phyloP scores from a whole-genome alignment of 2,888 invertebrate genomes.

The Xanthia togata region DNA sequence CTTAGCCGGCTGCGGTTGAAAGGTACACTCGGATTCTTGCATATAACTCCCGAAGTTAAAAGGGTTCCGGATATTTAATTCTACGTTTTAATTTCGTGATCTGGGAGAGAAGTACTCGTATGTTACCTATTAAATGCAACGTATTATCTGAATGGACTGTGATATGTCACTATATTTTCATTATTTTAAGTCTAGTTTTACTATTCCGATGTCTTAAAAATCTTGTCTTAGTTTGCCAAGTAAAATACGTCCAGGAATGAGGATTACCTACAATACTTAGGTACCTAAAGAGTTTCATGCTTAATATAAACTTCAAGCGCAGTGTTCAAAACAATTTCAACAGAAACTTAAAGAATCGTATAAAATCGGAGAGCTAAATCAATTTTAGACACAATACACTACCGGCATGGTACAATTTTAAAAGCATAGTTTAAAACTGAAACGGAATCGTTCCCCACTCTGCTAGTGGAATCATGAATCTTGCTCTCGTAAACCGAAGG shows the following conservation, averaged over 20 bases:
- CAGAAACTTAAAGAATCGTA: conserved; percentile 23
- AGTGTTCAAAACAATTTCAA: conserved; percentile 26
- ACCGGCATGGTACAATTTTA: conserved; percentile 61
- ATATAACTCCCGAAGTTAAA: conserved; percentile 56
- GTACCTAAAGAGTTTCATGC: neutral
- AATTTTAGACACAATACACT: conserved; percentile 57
- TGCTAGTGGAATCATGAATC: conserved; percentile 79
- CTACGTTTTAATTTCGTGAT: conserved; percentile 38
- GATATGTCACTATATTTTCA: neutral
- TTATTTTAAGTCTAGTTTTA: neutral
- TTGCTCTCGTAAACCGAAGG: conserved; percentile 84
- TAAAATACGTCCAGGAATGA: neutral
- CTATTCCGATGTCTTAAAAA: neutral
- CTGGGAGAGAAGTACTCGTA: conserved; percentile 18
- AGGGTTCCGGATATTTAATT: conserved; percentile 51
- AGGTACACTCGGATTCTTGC: conserved; percentile 61
- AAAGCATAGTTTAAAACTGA: conserved; percentile 71
- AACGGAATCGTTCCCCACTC: conserved; percentile 64
- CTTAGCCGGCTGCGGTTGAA: conserved; percentile 64
- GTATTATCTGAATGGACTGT: neutral
- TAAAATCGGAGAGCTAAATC: conserved; percentile 53
- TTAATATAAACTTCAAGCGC: conserved; percentile 1
- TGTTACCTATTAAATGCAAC: conserved; percentile 14
- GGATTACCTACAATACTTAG: neutral
- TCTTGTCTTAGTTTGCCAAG: neutral